Conservation (phyloP, 2,113 vertebrate genomes). For the Oceanodroma tethys region DNA sequence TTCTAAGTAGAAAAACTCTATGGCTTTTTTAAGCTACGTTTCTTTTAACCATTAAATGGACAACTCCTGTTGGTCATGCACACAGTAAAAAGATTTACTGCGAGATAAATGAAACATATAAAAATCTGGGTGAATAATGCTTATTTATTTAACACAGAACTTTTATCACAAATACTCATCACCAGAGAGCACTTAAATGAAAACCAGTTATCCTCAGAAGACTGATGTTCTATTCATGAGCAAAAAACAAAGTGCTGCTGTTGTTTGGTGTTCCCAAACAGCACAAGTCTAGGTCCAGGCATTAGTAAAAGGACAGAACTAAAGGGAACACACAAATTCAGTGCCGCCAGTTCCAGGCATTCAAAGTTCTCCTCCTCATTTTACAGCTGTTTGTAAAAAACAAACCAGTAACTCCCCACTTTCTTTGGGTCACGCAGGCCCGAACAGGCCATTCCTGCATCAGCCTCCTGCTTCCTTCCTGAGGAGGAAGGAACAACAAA, state of each 20-base stretch:
- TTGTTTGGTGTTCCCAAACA: background rate
- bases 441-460: background rate
- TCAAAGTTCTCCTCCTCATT: background rate
- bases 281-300: background rate
- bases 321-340: background rate
- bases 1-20: background rate
- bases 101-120: background rate
- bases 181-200: background rate
- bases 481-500: background rate
- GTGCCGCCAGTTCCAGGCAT: background rate
- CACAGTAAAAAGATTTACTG: background rate
- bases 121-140: background rate
- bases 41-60: background rate
- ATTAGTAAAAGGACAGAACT: background rate
- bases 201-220: background rate
- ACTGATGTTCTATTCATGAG: background rate
- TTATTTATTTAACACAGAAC: background rate
- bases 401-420: background rate
- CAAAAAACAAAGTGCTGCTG: background rate
- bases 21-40: background rate
- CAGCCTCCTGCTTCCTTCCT: background rate
- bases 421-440: background rate
- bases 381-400: background rate
- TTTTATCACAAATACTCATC: background rate
- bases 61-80: background rate